Conservation (phyloP, 2,888 invertebrate species). For the Allolobophora icterica region DNA sequence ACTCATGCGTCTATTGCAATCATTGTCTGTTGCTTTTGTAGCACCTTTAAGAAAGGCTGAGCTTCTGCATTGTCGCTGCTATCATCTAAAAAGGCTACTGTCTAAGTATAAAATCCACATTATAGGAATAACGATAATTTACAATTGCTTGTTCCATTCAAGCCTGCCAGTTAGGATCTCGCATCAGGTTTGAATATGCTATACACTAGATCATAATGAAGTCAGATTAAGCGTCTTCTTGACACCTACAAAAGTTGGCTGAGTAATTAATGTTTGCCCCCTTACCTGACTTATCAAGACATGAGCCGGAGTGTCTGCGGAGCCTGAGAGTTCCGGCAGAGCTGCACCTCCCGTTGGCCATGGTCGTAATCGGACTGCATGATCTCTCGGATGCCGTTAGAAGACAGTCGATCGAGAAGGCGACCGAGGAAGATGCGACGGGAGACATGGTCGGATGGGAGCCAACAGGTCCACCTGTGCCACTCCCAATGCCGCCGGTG, state of each 20-base stretch:
- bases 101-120: too few relatives aligned
- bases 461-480: background rate
- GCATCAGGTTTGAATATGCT: too few relatives aligned
- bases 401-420: slow-evolving; percentile 24
- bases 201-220: too few relatives aligned
- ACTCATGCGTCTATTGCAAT: background rate
- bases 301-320: background rate
- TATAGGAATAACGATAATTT: too few relatives aligned
- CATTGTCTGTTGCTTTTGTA: too few relatives aligned
- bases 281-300: slow-evolving; percentile 14
- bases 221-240: too few relatives aligned
- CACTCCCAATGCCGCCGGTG: background rate
- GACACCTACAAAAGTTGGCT: background rate
- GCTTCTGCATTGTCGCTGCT: background rate
- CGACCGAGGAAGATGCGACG: background rate
- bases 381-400: background rate
- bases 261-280: background rate
- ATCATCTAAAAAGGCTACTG: too few relatives aligned
- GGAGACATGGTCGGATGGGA: background rate
- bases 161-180: too few relatives aligned
- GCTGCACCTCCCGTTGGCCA: slow-evolving; percentile 17
- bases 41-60: background rate
- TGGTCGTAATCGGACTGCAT: slow-evolving; percentile 24
- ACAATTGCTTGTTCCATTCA: too few relatives aligned
- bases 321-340: slow-evolving; percentile 14